Percentiles rank a stretch among this genome's conserved stretches.
These are phyloP conservation scores for Meandrina meandrites DNA, from an alignment of 92 coral and sea anemone species.

Conservation along the genomic window DNA sequence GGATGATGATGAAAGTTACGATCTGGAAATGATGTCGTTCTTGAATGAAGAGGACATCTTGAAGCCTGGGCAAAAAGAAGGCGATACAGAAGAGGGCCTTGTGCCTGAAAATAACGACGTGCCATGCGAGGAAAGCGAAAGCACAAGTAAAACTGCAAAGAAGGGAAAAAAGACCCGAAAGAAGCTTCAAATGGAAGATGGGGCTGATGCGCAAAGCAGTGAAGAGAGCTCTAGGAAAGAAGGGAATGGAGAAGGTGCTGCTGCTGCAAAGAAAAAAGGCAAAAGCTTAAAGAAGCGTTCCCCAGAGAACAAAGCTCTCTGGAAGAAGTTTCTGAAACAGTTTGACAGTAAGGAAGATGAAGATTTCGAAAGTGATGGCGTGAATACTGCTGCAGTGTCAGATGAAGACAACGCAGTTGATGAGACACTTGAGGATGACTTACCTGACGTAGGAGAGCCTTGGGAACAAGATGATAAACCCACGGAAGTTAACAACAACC, in stretches of 20 bases:
- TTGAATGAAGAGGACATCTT: slow-evolving; percentile 78
- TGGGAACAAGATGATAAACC: slow-evolving; percentile 2
- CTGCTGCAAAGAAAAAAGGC: slow-evolving; percentile 16
- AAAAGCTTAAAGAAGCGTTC: slow-evolving; percentile 44
- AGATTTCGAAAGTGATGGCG: slow-evolving; percentile 68
- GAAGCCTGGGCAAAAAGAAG: slow-evolving; percentile 41
- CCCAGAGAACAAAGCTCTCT: slow-evolving; percentile 48
- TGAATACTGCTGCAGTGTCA: not conserved
- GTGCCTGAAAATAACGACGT: slow-evolving; percentile 11
- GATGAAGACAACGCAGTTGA: slow-evolving; percentile 10
- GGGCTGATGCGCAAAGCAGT: not conserved
- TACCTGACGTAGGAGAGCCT: slow-evolving; percentile 5
- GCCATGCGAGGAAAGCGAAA: slow-evolving; percentile 1
- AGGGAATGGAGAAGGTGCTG: not conserved
- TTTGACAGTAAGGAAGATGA: slow-evolving; percentile 65
- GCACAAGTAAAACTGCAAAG: slow-evolving; percentile 11
- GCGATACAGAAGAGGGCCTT: slow-evolving; percentile 18
- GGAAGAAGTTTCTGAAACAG: slow-evolving; percentile 55
- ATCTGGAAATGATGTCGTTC: slow-evolving; percentile 92
- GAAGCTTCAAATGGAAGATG: slow-evolving; percentile 20
- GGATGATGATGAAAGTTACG: slow-evolving; percentile 75
- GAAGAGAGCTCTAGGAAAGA: slow-evolving; percentile 1
- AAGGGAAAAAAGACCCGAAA: slow-evolving; percentile 32
- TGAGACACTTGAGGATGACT: not conserved
- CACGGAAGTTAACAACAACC: not conserved